Conservation (phyloP, 2,797 vertebrate species). For the Meda fulgida region DNA sequence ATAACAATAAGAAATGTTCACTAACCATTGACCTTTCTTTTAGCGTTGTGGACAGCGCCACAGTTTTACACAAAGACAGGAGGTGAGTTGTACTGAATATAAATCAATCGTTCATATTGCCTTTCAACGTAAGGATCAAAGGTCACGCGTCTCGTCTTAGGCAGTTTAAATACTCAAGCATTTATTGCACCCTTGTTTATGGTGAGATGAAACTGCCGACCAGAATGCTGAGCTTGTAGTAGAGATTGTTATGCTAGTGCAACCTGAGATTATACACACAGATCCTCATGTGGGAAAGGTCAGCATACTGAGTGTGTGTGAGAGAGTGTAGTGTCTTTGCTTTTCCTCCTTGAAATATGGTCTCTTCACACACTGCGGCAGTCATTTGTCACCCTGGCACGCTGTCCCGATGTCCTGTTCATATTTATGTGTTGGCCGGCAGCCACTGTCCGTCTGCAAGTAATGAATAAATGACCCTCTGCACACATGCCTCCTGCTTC, state of each 20-base stretch:
- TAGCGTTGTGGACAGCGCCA: constrained; percentile 16
- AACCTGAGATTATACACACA: constrained; percentile 35
- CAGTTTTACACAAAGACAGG: constrained; percentile 45
- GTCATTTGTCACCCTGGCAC: constrained; percentile 54
- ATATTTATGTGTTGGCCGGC: constrained; percentile 54
- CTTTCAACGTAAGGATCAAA: constrained; percentile 40
- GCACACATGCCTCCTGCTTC: constrained; percentile 27
- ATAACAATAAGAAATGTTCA: constrained; percentile 44
- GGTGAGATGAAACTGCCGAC: neutral
- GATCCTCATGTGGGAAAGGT: constrained; percentile 37
- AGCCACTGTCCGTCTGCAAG: constrained; percentile 44
- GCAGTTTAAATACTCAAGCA: constrained; percentile 34
- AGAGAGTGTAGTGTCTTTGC: constrained; percentile 34
- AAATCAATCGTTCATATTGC: constrained; percentile 62
- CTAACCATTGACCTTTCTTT: constrained; percentile 47
- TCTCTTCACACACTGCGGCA: constrained; percentile 51
- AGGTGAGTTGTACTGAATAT: constrained; percentile 43
- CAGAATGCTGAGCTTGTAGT: neutral
- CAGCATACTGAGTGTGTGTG: constrained; percentile 19
- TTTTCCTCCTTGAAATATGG: constrained; percentile 43
- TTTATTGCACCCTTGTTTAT: constrained; percentile 37
- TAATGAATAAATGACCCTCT: constrained; percentile 44
- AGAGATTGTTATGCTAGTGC: constrained; percentile 21
- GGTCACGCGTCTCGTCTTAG: constrained; percentile 25
- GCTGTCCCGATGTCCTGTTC: constrained; percentile 32